Base-by-base conservation (phyloP, 2,113 vertebrate genomes). In the Corythoichthys intestinalis region DNA sequence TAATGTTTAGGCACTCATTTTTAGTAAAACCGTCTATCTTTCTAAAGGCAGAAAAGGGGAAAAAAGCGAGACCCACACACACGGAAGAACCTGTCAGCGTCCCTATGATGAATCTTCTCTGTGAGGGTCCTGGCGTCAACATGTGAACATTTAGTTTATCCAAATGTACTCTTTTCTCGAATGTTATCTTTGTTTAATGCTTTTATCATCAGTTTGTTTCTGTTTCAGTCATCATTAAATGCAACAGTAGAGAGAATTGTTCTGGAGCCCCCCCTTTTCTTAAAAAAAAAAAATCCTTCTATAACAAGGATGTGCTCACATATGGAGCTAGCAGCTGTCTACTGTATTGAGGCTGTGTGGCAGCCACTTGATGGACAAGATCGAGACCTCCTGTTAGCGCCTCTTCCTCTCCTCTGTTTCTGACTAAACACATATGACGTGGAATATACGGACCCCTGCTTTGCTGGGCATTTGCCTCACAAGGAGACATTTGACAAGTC, bases 341-440 rank as follows among this genome's bases (percentile, higher is more conserved):
- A 37, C 54, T 65, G 72, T 61, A 67, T 48, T 70, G 72, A 75
- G 65, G 58, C 58, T 66, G 69, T 65, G 65, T 72, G 78, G 70
- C 68, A 46, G 69, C 79, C 75, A 75, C 79, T 75, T 84, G 86
- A 88, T 60, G 70, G 83, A 86, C 86, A 73, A 78, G 80, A 75
- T 75, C 74, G 35, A 58, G 68, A 77, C 78, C 85, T 88, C 75
- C 76, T 72, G 84, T 85, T 85, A 83, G 74, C 71, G 4, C 70
- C 63, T 75, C 71, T 62, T 65, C 70, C 79, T 74, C 74, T 74
- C 79, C 70, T 56, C 64, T 67, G 70, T 71, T 65, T 72, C 57
- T 73, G 4, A 1, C 63, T 90, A 85, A 88, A 85, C 81, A 68
- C 73, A 82, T 37, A 74, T 78, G 85, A 87, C 85, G 78, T 47